Conservation (phyloP, 2,797 vertebrate species). For the Gymnocypris eckloni region DNA sequence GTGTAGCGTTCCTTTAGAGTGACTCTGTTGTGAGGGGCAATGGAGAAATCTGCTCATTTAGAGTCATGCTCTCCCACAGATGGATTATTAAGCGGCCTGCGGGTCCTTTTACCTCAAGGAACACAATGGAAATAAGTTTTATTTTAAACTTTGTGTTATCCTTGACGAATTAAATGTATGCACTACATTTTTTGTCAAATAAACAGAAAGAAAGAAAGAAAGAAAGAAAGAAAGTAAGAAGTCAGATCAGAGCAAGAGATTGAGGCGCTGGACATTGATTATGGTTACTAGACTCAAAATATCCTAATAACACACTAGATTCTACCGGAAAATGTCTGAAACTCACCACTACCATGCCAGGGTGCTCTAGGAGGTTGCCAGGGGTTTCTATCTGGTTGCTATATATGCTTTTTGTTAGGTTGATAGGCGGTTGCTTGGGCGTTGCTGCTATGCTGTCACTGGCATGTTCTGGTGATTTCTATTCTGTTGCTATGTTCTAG, state of each 20-base stretch:
- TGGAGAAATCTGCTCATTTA: conserved; percentile 32
- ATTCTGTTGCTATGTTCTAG: not conserved
- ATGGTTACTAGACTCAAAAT: not conserved
- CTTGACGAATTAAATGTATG: too few species aligned
- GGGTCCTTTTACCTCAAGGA: too few species aligned
- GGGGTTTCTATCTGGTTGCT: not conserved
- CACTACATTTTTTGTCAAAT: too few species aligned
- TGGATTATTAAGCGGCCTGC: conserved; percentile 32
- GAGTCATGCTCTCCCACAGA: conserved; percentile 19
- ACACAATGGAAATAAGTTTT: too few species aligned
- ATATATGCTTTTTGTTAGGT: too few species aligned
- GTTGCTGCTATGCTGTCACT: not conserved
- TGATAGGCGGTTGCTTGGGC: not conserved
- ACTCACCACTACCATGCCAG: not conserved
- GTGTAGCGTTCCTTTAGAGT: not conserved
- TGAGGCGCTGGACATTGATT: not conserved
- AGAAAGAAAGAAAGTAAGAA: not conserved
- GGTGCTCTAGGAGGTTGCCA: not conserved
- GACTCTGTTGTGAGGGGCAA: not conserved
- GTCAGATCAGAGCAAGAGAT: conserved; percentile 9
- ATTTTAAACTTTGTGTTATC: too few species aligned
- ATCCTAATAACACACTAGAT: conserved; percentile 1
- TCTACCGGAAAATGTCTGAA: not conserved
- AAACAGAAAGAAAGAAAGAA: too few species aligned
- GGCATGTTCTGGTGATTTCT: not conserved